Base-by-base conservation (phyloP, 2,888 invertebrate genomes). In the Xestia sexstrigata region DNA sequence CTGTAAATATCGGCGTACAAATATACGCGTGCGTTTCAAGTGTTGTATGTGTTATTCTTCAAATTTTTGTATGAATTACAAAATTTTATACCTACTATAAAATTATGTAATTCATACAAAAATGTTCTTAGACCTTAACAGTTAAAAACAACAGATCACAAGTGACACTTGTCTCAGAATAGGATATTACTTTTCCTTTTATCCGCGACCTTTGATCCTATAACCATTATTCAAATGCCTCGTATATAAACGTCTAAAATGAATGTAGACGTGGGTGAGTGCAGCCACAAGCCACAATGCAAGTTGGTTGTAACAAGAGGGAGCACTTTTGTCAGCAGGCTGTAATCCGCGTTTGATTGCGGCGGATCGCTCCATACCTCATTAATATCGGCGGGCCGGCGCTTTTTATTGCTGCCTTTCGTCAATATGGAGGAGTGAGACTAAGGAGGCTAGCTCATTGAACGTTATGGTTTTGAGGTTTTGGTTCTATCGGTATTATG, bases 271-370 rank as follows among this genome's bases (percentile, higher is more conserved):
- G 55, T 62, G 42, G 55, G n/a, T 30, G 42, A 66, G 71, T 79
- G 79, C 72, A 70, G 62, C 62, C 74, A 87, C 79, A 89, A 70
- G 62, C 58, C 74, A 87, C 79, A 88, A 88, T 84, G 82, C 76
- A 66, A 47, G 66, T 70, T 45, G 42, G 47, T 45, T 69, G 58
- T 78, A 76, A 74, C 74, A 65, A 70, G 75, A 70, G 81, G 52
- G 83, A 82, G 71, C 72, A 73, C 83, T 88, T 89, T 89, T 90
- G 92, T 92, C 90, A 91, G 91, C 90, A 74, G 72, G 23, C 75
- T 82, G 74, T 91, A 91, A 92, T 90, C 92, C 92, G 72, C 69
- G 88, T 90, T 92, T 92, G 92, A 92, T 92, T 92, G 92, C 91
- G 83, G 49, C 87, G 87, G 83, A 86, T 85, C 87, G 82, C 84